Evolutionary conservation across 1,140 invertebrate genomes (phyloP).

Genomic region (Temnothorax curvispinosus): DNA sequence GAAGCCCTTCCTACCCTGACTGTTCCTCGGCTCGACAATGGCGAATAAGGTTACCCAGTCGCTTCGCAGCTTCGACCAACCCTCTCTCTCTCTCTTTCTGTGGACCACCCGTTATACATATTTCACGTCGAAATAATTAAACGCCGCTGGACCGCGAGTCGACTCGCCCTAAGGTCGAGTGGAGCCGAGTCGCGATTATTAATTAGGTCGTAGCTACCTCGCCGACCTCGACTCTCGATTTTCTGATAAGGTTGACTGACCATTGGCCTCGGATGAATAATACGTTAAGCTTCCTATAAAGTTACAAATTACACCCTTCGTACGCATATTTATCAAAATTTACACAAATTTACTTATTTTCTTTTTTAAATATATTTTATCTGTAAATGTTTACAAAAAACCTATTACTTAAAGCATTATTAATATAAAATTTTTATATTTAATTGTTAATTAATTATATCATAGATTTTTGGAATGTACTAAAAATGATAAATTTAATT

Average conservation of each 20-base stretch:
- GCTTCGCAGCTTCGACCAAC: constrained; percentile 71
- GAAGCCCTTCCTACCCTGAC: constrained; percentile 43
- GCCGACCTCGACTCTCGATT: constrained; percentile 63
- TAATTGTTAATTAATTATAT: constrained; percentile 11
- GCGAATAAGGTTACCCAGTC: constrained; percentile 79
- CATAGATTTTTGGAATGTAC: neutral
- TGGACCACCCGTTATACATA: constrained; percentile 76
- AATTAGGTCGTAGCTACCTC: constrained; percentile 71
- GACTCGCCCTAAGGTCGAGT: constrained; percentile 65
- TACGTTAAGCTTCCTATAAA: constrained; percentile 11
- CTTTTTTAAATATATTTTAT: neutral
- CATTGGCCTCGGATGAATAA: constrained; percentile 55
- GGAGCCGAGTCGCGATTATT: constrained; percentile 74
- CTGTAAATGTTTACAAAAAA: neutral
- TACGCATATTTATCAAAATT: neutral
- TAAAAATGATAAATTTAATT: neutral
- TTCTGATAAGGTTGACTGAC: constrained; percentile 67
- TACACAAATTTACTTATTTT: neutral
- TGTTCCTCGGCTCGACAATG: constrained; percentile 77
- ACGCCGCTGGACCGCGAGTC: constrained; percentile 78
- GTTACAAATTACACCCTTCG: neutral
- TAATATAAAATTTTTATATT: neutral
- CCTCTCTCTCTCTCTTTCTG: constrained; percentile 63
- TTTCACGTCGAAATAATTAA: constrained; percentile 84
- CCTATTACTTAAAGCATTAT: neutral